Evolutionary conservation across 2,888 invertebrate genomes (phyloP).

Genomic region (Gerris lacustris): DNA sequence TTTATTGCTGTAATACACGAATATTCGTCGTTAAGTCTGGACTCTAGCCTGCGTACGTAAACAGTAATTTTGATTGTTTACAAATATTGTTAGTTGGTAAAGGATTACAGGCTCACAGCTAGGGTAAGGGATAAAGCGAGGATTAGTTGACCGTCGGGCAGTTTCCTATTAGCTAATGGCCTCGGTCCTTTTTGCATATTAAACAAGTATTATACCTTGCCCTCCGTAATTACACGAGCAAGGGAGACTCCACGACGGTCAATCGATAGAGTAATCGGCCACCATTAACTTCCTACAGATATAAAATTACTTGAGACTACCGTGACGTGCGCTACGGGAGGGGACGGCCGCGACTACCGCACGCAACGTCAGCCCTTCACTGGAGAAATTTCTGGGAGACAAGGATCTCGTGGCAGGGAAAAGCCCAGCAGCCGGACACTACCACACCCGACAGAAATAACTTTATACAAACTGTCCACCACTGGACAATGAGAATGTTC

Average conservation of each 20-base stretch:
- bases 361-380: no score
- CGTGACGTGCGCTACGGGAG: background rate
- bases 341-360: background rate
- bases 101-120: background rate
- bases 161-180: background rate
- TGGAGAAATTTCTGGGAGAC: no score
- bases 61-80: background rate
- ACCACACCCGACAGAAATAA: no score
- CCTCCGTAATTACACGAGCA: background rate
- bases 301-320: background rate
- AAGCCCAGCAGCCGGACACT: no score
- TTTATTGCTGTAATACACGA: no score
- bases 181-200: background rate
- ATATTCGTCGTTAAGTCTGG: no score
- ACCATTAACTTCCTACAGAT: background rate
- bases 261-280: background rate
- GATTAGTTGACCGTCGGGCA: background rate
- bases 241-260: background rate
- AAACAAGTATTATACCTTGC: background rate
- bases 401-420: no score
- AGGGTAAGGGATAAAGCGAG: background rate
- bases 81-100: background rate
- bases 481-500: no score
- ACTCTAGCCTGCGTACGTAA: background rate
- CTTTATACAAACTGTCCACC: no score